A percentile compares a stretch with the other conserved stretches of the same genome.
These are phyloP conservation scores for Stigmatopora nigra DNA, from an alignment of 2,113 vertebrate species.

Conservation along the genomic window DNA sequence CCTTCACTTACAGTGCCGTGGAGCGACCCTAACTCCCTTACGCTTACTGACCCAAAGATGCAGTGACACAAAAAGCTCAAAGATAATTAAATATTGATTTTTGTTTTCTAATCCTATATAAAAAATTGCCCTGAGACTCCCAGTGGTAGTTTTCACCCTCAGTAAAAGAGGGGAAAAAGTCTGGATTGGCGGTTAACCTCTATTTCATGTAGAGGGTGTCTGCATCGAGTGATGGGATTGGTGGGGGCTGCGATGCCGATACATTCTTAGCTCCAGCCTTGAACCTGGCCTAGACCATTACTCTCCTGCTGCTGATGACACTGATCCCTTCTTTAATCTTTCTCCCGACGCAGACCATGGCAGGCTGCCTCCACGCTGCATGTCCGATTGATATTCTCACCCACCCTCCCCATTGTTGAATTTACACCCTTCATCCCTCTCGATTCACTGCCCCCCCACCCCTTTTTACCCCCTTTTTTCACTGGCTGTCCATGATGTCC, in stretches of 20 bases:
- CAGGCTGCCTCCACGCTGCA: slow-evolving; percentile 56
- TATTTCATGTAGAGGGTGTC: slow-evolving; percentile 69
- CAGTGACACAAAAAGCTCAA: slow-evolving; percentile 99
- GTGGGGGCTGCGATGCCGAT: slow-evolving; percentile 56
- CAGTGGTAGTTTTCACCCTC: slow-evolving; percentile 95
- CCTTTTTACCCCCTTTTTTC: slow-evolving; percentile 22
- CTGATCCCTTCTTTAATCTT: slow-evolving; percentile 72
- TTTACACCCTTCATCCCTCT: slow-evolving; percentile 44
- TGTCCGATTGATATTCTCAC: slow-evolving; percentile 69
- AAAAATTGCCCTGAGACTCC: slow-evolving; percentile 99
- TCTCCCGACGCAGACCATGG: slow-evolving; percentile 62
- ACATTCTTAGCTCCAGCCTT: slow-evolving; percentile 71
- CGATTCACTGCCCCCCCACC: slow-evolving; percentile 6
- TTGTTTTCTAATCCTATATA: slow-evolving; percentile 99
- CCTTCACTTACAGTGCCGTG: slow-evolving; percentile 73
- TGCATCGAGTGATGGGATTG: slow-evolving; percentile 41
- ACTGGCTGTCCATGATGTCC: slow-evolving; percentile 34
- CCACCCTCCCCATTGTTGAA: slow-evolving; percentile 51
- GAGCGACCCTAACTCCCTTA: slow-evolving; percentile 60
- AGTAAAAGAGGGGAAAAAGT: slow-evolving; percentile 70
- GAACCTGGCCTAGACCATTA: slow-evolving; percentile 70
- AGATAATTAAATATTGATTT: slow-evolving; percentile 99
- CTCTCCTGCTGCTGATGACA: slow-evolving; percentile 71
- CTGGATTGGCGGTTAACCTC: slow-evolving; percentile 82
- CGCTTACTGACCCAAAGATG: slow-evolving; percentile 95